phyloP scores from a whole-genome alignment of 30 jellyfish, hydroid and myxozoan species.

The Morbakka virulenta region DNA sequence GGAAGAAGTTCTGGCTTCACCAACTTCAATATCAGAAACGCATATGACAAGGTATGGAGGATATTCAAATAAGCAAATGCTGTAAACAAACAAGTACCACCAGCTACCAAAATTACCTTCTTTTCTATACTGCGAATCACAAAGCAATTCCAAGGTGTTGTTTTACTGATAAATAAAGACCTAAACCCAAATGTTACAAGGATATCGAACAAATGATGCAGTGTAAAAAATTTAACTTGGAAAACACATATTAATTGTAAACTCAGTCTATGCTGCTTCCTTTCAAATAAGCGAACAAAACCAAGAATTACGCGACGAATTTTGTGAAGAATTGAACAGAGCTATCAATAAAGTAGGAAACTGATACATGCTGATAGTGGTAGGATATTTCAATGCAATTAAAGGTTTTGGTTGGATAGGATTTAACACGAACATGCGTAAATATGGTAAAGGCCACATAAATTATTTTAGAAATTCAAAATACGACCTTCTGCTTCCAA shows the following conservation, averaged over 20 bases:
- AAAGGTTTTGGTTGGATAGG: no score
- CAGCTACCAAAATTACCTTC: constrained; percentile 10
- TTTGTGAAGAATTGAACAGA: constrained; percentile 40
- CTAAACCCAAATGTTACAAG: constrained; percentile 16
- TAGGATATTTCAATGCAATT: constrained; percentile 43
- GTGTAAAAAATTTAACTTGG: constrained; percentile 8
- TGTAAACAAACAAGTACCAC: no score
- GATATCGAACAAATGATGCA: constrained; percentile 14
- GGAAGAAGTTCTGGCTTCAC: no score
- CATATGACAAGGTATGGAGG: no score
- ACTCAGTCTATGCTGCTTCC: constrained; percentile 42
- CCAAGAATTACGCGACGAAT: constrained; percentile 44
- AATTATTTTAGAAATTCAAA: constrained; percentile 31
- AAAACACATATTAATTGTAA: constrained; percentile 17
- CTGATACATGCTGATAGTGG: constrained; percentile 33
- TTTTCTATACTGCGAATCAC: constrained; percentile 22
- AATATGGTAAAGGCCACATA: constrained; percentile 49
- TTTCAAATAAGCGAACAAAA: constrained; percentile 40
- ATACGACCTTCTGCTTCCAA: constrained; percentile 40
- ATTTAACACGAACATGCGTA: no score
- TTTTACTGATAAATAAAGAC: constrained; percentile 27
- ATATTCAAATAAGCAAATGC: no score
- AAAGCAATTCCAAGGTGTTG: constrained; percentile 42
- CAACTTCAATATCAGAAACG: no score
- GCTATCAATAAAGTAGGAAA: constrained; percentile 29